Conservation (phyloP, 2,888 invertebrate species). For the Sphaerolaimus hirsutus region DNA sequence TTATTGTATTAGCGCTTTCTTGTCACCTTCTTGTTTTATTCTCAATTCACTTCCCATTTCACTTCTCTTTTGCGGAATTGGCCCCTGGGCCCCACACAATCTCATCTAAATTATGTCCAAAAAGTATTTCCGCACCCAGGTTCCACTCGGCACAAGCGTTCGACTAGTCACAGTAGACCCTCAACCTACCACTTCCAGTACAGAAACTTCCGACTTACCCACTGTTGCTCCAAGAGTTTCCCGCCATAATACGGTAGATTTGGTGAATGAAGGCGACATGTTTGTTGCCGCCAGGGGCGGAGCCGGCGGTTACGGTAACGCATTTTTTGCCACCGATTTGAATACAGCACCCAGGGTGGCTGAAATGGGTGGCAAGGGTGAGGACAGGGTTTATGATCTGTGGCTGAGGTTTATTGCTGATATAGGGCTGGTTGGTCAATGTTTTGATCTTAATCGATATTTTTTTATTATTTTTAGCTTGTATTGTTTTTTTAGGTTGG, state of each 20-base stretch:
- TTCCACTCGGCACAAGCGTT: constrained; percentile 57
- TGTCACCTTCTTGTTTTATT: too few species aligned
- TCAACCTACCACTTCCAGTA: constrained; percentile 32
- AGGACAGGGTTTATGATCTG: constrained; percentile 43
- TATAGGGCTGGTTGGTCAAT: constrained; percentile 45
- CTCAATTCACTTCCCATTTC: too few species aligned
- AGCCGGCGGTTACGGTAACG: constrained; percentile 79
- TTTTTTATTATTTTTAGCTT: background rate
- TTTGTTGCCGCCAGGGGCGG: constrained; percentile 85
- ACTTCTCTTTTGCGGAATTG: too few species aligned
- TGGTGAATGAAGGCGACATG: constrained; percentile 43
- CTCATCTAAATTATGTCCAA: too few species aligned
- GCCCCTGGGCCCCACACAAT: too few species aligned
- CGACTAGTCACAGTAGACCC: constrained; percentile 34
- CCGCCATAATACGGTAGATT: constrained; percentile 56
- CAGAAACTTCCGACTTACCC: constrained; percentile 42
- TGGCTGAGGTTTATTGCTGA: constrained; percentile 81
- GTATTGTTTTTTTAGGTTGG: constrained; percentile 36
- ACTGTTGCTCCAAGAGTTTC: constrained; percentile 65
- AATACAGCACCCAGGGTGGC: constrained; percentile 55
- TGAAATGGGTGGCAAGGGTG: constrained; percentile 64
- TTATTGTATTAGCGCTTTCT: too few species aligned
- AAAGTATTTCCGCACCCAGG: constrained; percentile 29
- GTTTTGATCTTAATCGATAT: background rate
- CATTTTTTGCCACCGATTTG: constrained; percentile 55